Evolutionary conservation across 2,888 invertebrate species (phyloP).

Genomic region (Dicycla oo): DNA sequence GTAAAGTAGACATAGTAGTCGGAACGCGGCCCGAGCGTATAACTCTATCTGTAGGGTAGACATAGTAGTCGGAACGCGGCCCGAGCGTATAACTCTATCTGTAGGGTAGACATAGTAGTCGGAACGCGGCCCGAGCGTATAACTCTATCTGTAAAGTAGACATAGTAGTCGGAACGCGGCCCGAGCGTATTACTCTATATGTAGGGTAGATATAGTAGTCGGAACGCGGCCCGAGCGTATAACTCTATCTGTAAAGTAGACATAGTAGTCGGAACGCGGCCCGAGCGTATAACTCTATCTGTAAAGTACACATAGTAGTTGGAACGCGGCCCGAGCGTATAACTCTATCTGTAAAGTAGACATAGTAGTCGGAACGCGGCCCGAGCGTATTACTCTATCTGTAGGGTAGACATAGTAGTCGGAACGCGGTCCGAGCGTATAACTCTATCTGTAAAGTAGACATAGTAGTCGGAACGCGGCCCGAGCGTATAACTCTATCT

Average conservation of each 20-base stretch:
- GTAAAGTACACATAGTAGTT: constrained; percentile 15
- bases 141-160: constrained; percentile 26
- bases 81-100: constrained; percentile 33
- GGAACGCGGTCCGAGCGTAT: constrained; percentile 19
- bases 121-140: constrained; percentile 19
- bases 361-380: constrained; percentile 12
- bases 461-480: constrained; percentile 12
- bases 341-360: constrained; percentile 26
- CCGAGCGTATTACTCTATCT: constrained; percentile 32
- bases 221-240: constrained; percentile 19
- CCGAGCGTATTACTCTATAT: constrained; percentile 32
- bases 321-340: constrained; percentile 19
- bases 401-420: constrained; percentile 15
- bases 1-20: constrained; percentile 16
- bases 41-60: constrained; percentile 26
- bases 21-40: constrained; percentile 19
- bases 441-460: constrained; percentile 26
- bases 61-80: constrained; percentile 12
- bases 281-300: constrained; percentile 33
- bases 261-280: constrained; percentile 12
- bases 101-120: constrained; percentile 15
- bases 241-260: constrained; percentile 26
- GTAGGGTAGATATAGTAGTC: constrained; percentile 15
- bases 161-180: constrained; percentile 12
- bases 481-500: constrained; percentile 33